Conservation (phyloP, 2,888 invertebrate genomes). For the Hirudinaria manillensis region DNA sequence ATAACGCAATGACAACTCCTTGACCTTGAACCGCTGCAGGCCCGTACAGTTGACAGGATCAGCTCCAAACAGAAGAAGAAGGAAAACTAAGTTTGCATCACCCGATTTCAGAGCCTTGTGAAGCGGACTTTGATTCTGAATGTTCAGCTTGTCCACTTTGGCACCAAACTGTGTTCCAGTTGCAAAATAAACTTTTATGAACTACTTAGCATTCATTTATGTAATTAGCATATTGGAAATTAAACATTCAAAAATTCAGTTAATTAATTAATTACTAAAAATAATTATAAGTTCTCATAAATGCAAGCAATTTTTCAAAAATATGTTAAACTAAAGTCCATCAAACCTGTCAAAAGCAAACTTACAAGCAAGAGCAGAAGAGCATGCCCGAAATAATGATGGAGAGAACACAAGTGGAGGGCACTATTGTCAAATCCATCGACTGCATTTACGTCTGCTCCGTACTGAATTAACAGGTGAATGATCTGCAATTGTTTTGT, state of each 20-base stretch:
- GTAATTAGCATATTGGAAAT: too few relatives aligned
- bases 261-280: neutral
- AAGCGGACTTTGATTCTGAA: conserved; percentile 77
- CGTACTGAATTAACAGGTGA: conserved; percentile 64
- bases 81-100: conserved; percentile 38
- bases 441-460: conserved; percentile 51
- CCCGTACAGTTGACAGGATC: neutral
- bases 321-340: conserved; percentile 68
- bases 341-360: conserved; percentile 33
- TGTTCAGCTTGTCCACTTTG: conserved; percentile 71
- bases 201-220: too few relatives aligned
- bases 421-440: conserved; percentile 68
- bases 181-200: too few relatives aligned
- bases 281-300: neutral
- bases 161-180: conserved; percentile 60
- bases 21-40: neutral
- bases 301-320: neutral
- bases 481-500: conserved; percentile 40
- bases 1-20: too few relatives aligned
- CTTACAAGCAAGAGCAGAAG: conserved; percentile 44
- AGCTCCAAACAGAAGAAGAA: conserved; percentile 41
- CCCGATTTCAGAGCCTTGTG: conserved; percentile 57
- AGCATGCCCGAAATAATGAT: conserved; percentile 42
- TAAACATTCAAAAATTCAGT: too few relatives aligned
- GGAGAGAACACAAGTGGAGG: conserved; percentile 62